Evolutionary conservation across 2,888 invertebrate species (phyloP), one percentile per base, ranked within the genome.

Genomic region (Noctuana brunneofusca): DNA sequence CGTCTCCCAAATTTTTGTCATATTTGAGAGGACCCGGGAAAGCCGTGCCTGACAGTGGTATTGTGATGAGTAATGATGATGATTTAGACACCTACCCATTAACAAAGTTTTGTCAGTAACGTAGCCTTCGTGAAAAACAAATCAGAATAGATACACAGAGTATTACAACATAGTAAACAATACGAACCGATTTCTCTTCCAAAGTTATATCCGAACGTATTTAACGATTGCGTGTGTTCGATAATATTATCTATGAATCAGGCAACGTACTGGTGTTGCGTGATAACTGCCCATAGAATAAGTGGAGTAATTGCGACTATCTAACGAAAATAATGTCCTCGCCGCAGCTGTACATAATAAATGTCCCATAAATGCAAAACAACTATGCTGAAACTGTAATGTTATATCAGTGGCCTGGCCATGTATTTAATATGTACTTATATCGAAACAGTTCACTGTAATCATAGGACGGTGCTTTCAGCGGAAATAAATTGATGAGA

Each of bases 101-200:
- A n/a, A n/a, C n/a, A n/a, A n/a, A n/a, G n/a, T n/a, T n/a, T n/a
- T n/a, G n/a, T n/a, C n/a, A n/a, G n/a, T n/a, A n/a, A n/a, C n/a
- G n/a, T n/a, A n/a, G n/a, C n/a, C n/a, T n/a, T n/a, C n/a, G n/a
- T n/a, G n/a, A n/a, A n/a, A n/a, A n/a, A n/a, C n/a, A n/a, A n/a
- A n/a, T n/a, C n/a, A n/a, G n/a, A 91, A 91, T 91, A 91, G 90
- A 83, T 78, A 74, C 74, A 77, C 80, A 74, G 75, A 79, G 5
- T 5, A 2, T 24, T 35, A 35, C 35, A n/a, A 35, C 30, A 3
- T 6, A 35, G 22, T 49, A 20, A 49, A n/a, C 5, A 50, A 14
- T 8, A 41, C 16, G 11, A 41, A 41, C 22, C 41, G 14, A 24
- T 11, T 43, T 30, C 24, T 43, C 12, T 30, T 43, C 46, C n/a